Percentiles rank a stretch among this genome's conserved stretches.
Evolutionary conservation across 2,113 vertebrate genomes (phyloP).

Genomic region (Eulemur rufifrons): DNA sequence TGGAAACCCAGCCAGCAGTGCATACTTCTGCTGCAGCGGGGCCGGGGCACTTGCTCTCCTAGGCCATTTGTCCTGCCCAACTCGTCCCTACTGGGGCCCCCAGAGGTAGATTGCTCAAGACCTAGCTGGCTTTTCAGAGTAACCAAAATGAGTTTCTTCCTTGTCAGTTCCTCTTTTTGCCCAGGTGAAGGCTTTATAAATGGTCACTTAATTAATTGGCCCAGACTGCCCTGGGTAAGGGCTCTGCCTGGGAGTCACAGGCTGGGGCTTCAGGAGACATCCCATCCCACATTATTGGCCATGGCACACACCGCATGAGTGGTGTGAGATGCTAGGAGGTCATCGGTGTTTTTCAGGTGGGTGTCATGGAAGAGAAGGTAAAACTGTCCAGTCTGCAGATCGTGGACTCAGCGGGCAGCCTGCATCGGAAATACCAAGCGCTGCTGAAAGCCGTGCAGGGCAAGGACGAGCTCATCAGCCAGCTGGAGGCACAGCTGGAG

Average conservation of each 20-base stretch:
- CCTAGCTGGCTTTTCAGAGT: not conserved
- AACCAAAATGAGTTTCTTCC: not conserved
- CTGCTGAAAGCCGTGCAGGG: conserved; percentile 88
- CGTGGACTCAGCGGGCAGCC: conserved; percentile 86
- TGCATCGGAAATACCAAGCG: conserved; percentile 93
- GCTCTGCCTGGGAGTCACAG: not conserved
- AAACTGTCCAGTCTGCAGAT: conserved; percentile 90
- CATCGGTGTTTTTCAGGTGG: conserved; percentile 84
- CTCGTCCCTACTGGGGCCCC: not conserved
- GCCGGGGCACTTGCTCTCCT: not conserved
- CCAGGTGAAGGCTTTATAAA: not conserved
- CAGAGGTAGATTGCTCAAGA: not conserved
- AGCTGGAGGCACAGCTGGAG: conserved; percentile 93
- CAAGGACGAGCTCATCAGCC: conserved; percentile 91
- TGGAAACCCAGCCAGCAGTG: not conserved
- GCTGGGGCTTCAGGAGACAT: not conserved
- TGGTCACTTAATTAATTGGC: not conserved
- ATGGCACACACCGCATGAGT: not conserved
- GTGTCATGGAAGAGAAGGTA: conserved; percentile 97
- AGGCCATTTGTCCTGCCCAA: not conserved
- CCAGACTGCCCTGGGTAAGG: no score
- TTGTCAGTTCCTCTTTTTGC: not conserved
- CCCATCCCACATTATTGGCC: not conserved
- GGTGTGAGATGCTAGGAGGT: not conserved
- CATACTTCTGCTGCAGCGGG: not conserved